Evolutionary conservation across 2,113 vertebrate genomes (phyloP).

Genomic region (Puma concolor): DNA sequence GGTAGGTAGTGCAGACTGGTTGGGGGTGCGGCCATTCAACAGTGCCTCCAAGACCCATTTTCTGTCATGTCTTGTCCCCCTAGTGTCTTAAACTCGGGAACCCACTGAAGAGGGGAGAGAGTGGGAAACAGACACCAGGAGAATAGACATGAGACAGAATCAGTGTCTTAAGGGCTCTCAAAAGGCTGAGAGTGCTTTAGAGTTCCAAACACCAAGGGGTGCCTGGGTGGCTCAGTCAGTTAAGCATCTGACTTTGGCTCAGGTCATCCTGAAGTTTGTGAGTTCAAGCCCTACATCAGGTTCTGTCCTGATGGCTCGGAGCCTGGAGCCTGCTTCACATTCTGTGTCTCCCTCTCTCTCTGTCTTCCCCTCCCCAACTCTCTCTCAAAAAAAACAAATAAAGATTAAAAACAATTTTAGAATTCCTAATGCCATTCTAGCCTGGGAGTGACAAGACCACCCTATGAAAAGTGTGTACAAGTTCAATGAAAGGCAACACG

Average conservation of each 20-base stretch:
- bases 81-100: neutral
- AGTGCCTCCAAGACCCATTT: neutral
- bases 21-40: neutral
- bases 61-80: neutral
- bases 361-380: too few species aligned
- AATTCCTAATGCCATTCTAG: neutral
- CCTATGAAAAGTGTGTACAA: neutral
- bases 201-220: neutral
- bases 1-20: neutral
- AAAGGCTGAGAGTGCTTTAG: neutral
- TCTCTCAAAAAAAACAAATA: too few species aligned
- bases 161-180: neutral
- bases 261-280: too few species aligned
- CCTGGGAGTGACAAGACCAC: neutral
- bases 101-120: neutral
- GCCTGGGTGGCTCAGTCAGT: too few species aligned
- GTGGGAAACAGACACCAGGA: neutral
- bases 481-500: accelerated
- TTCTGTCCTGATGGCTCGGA: too few species aligned
- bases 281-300: too few species aligned
- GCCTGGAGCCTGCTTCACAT: too few species aligned
- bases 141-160: neutral
- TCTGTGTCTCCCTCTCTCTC: too few species aligned
- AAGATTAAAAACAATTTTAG: neutral
- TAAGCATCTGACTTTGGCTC: too few species aligned